phyloP scores from a whole-genome alignment of 2,797 vertebrate genomes.

The Chaenodraco wilsoni region DNA sequence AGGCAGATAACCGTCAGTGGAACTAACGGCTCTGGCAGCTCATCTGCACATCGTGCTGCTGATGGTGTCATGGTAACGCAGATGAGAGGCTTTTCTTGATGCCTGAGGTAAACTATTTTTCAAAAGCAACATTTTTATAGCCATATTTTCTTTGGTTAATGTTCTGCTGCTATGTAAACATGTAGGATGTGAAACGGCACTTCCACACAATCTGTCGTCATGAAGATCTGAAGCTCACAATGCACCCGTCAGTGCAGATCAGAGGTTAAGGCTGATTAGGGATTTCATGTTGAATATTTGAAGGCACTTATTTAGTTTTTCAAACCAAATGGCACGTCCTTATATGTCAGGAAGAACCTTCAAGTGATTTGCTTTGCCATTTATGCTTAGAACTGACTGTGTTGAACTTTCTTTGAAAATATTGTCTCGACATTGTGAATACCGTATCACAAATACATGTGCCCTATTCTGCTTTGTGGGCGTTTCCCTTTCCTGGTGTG shows the following conservation, averaged over 20 bases:
- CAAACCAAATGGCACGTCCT: background rate
- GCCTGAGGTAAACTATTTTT: slow-evolving; percentile 52
- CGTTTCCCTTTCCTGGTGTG: too few species aligned
- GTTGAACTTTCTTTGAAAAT: too few species aligned
- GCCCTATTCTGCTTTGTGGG: too few species aligned
- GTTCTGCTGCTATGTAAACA: slow-evolving; percentile 26
- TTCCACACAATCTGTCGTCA: slow-evolving; percentile 24
- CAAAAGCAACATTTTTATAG: slow-evolving; percentile 36
- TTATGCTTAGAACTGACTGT: too few species aligned
- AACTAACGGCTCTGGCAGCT: slow-evolving; percentile 45
- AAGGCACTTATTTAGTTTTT: background rate
- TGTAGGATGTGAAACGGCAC: slow-evolving; percentile 26
- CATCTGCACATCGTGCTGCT: slow-evolving; percentile 46
- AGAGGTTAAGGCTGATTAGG: background rate
- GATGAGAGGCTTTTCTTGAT: slow-evolving; percentile 55
- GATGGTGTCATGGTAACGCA: slow-evolving; percentile 36
- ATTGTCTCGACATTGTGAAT: too few species aligned
- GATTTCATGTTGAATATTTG: slow-evolving; percentile 6
- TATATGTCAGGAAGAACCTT: too few species aligned
- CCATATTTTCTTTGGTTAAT: slow-evolving; percentile 2
- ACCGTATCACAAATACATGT: too few species aligned
- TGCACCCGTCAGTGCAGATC: slow-evolving; percentile 29
- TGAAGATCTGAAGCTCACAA: slow-evolving; percentile 25
- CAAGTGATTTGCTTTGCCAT: background rate
- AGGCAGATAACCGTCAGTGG: slow-evolving; percentile 38